These are phyloP conservation scores for Apodemia mormo DNA, from an alignment of 2,888 invertebrate species.

Conservation along the genomic window DNA sequence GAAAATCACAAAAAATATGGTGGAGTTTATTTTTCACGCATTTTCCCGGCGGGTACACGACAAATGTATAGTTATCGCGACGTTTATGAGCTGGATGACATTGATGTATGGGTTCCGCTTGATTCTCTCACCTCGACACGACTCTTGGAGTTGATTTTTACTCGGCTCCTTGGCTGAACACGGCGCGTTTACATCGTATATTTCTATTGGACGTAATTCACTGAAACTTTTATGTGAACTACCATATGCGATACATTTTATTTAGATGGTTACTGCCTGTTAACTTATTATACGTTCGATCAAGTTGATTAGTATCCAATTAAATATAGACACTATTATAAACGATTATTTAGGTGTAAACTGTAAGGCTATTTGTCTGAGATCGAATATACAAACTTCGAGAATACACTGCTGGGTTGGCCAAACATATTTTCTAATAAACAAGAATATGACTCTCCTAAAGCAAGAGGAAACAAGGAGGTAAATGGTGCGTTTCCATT, in stretches of 20 bases:
- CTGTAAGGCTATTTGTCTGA: too few relatives aligned
- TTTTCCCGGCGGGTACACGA: conserved; percentile 29
- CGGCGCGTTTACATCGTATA: conserved; percentile 8
- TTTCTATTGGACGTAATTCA: conserved; percentile 9
- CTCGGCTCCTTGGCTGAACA: conserved; percentile 10
- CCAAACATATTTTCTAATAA: too few relatives aligned
- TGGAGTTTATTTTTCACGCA: conserved; percentile 29
- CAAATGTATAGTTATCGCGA: conserved; percentile 36
- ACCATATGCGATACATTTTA: not conserved
- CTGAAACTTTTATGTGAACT: conserved; percentile 1
- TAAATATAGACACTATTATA: too few relatives aligned
- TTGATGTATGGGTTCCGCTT: conserved; percentile 30
- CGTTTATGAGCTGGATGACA: conserved; percentile 33
- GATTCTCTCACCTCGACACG: conserved; percentile 14
- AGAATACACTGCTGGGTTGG: too few relatives aligned
- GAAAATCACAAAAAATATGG: not conserved
- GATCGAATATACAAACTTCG: too few relatives aligned
- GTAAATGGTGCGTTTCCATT: too few relatives aligned
- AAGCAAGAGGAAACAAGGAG: too few relatives aligned
- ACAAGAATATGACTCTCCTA: too few relatives aligned
- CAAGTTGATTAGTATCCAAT: too few relatives aligned
- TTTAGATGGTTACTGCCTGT: not conserved
- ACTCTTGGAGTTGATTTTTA: conserved; percentile 3
- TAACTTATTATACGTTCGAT: too few relatives aligned
- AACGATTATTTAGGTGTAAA: too few relatives aligned